Conservation (phyloP, 2,888 invertebrate species). For the Synergus umbraculus region DNA sequence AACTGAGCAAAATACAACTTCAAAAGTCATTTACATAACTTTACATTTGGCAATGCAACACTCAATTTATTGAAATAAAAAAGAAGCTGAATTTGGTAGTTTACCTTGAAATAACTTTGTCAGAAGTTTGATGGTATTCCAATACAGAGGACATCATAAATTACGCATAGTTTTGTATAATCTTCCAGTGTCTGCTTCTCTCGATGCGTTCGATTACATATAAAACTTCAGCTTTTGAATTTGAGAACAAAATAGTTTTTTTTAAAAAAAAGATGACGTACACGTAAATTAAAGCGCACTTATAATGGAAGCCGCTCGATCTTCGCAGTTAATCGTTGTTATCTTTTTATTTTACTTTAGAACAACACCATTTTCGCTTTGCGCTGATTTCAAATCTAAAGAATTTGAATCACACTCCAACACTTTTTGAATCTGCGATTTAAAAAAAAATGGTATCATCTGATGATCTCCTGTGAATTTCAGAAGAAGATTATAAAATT, state of each 20-base stretch:
- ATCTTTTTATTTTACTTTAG: not conserved
- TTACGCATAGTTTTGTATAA: conserved; percentile 20
- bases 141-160: conserved; percentile 19
- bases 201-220: not conserved
- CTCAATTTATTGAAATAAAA: conserved; percentile 11
- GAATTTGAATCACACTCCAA: not conserved
- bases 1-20: not conserved
- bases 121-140: conserved; percentile 31
- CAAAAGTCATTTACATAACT: not conserved
- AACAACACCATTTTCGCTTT: not conserved
- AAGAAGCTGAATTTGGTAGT: not conserved
- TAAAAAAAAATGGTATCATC: not conserved
- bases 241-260: conserved; percentile 11
- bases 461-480: not conserved
- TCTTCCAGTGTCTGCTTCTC: conserved; percentile 5
- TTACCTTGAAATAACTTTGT: conserved; percentile 28
- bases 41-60: conserved; percentile 8
- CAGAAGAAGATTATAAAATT: not conserved
- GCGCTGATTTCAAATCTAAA: not conserved
- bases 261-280: not conserved
- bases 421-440: not conserved
- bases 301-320: not conserved
- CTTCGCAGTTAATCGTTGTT: not conserved
- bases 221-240: conserved; percentile 3
- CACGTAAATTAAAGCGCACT: conserved; percentile 30